Evolutionary conservation across 2,888 invertebrate species (phyloP).

Genomic region (Chrysopilus asiliformis): DNA sequence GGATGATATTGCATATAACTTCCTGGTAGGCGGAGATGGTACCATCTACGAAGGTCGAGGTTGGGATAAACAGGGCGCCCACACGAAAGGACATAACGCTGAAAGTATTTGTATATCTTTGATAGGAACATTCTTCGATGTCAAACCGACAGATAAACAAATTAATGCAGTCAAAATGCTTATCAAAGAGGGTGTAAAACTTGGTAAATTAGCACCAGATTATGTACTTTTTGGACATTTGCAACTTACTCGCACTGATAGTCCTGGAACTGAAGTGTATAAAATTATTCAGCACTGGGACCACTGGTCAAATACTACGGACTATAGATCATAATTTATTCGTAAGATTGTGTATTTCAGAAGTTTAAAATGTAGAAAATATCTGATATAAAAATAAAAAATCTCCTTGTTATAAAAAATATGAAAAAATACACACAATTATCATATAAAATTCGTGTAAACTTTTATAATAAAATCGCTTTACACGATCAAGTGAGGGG

Average conservation of each 20-base stretch:
- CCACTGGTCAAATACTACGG: no score
- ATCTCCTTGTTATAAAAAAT: no score
- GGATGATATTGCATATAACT: conserved; percentile 64
- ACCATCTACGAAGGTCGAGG: conserved; percentile 59
- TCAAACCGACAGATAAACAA: conserved; percentile 40
- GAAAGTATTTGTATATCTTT: conserved; percentile 57
- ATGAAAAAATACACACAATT: no score
- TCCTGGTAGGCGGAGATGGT: conserved; percentile 67
- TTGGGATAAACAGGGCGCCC: conserved; percentile 60
- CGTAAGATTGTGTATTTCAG: no score
- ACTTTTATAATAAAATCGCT: no score
- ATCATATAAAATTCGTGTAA: no score
- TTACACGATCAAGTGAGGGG: no score
- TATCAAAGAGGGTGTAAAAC: conserved; percentile 46
- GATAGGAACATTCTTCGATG: conserved; percentile 53
- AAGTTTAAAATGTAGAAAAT: no score
- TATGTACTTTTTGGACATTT: conserved; percentile 56
- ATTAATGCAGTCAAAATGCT: conserved; percentile 47
- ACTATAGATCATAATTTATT: no score
- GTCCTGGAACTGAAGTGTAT: conserved; percentile 53
- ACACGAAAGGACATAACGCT: conserved; percentile 50
- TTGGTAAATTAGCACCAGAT: conserved; percentile 45
- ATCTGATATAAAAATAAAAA: no score
- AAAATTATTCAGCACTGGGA: conserved; percentile 54
- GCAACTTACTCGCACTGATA: conserved; percentile 50